A percentile compares a stretch with the other conserved stretches of the same genome.
These are phyloP conservation scores for Toxotes jaculatrix DNA, from an alignment of 2,113 vertebrate genomes.

Conservation along the genomic window DNA sequence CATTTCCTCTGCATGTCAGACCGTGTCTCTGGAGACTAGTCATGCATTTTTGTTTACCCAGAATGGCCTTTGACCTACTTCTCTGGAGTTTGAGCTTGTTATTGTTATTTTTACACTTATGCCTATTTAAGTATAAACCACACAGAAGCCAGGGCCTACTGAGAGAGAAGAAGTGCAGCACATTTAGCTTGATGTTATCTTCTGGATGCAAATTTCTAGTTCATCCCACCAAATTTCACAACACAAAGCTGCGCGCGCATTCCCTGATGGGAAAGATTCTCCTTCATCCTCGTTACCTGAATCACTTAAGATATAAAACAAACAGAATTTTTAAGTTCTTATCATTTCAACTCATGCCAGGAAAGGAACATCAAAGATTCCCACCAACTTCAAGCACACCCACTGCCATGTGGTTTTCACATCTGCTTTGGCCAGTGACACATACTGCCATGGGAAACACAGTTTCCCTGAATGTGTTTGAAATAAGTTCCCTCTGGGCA, in stretches of 20 bases:
- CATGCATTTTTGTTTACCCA: neutral
- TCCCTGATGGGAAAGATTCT: neutral
- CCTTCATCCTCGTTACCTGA: constrained; percentile 49
- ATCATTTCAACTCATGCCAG: constrained; percentile 72
- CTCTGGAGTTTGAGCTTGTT: constrained; percentile 4
- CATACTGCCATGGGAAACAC: constrained; percentile 19
- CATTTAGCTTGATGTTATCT: neutral
- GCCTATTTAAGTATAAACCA: neutral
- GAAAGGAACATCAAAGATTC: constrained; percentile 67
- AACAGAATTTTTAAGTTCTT: constrained; percentile 61
- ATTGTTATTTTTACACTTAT: constrained; percentile 13
- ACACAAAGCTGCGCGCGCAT: neutral
- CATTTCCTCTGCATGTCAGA: neutral
- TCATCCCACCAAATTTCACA: constrained; percentile 8
- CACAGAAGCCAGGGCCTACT: neutral
- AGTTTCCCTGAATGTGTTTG: neutral
- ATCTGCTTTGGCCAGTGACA: constrained; percentile 63
- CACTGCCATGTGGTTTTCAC: constrained; percentile 60
- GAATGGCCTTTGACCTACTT: constrained; percentile 21
- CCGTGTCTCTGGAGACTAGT: neutral
- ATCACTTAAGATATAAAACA: constrained; percentile 33
- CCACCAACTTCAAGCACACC: constrained; percentile 23
- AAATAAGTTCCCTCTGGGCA: constrained; percentile 16
- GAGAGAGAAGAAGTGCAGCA: constrained; percentile 11
- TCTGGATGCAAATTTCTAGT: neutral